These are phyloP conservation scores for Panorpa germanica DNA, from an alignment of 2,888 invertebrate genomes.

Conservation along the genomic window DNA sequence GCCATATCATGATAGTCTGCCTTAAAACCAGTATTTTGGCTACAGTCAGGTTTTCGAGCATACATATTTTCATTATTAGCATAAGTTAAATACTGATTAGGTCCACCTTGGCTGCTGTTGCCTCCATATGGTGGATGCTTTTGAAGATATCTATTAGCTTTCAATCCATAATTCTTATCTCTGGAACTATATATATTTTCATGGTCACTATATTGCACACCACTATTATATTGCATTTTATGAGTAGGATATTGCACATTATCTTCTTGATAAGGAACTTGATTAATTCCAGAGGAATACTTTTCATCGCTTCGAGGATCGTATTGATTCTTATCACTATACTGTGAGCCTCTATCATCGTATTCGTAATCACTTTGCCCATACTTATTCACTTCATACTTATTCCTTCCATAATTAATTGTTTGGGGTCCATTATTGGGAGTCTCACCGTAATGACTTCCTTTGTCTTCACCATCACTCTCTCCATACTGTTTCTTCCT, in stretches of 20 bases:
- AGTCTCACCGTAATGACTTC: conserved; percentile 16
- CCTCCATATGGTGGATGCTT: conserved; percentile 26
- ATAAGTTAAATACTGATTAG: no score
- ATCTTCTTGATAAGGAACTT: conserved; percentile 21
- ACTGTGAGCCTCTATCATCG: conserved; percentile 16
- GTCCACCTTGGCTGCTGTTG: conserved; percentile 28
- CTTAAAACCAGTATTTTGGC: no score
- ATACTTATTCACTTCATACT: conserved; percentile 12
- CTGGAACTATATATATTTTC: conserved; percentile 24
- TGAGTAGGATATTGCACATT: conserved; percentile 19
- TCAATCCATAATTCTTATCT: conserved; percentile 21
- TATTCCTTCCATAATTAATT: no score
- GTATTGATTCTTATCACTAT: conserved; percentile 18
- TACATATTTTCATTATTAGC: conserved; percentile 28
- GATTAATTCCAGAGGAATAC: no score
- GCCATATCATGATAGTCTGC: conserved; percentile 30
- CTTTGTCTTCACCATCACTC: conserved; percentile 21
- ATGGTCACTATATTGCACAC: no score
- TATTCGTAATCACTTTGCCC: conserved; percentile 23
- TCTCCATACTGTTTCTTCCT: conserved; percentile 22
- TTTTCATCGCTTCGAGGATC: no score
- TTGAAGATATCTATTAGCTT: conserved; percentile 28
- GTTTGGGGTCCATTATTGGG: conserved; percentile 12
- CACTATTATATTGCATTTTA: no score
- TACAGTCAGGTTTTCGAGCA: conserved; percentile 29